Evolutionary conservation across 1,140 invertebrate genomes (phyloP).

Genomic region (Neodiprion pinetum): DNA sequence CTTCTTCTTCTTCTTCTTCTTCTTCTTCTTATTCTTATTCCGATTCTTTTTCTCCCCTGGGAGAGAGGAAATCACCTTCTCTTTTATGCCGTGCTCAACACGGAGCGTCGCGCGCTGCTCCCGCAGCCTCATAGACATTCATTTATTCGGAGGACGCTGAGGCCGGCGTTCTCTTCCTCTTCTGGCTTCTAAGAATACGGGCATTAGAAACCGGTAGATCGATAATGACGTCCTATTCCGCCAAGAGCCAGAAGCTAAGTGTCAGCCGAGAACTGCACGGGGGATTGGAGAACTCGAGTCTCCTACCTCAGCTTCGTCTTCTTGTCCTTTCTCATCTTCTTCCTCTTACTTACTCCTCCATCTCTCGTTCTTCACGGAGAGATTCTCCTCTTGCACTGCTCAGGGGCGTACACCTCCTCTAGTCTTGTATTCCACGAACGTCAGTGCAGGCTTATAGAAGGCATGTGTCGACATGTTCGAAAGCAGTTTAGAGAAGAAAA

Average conservation of each 20-base stretch:
- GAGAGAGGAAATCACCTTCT: background rate
- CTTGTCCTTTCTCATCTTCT: no score
- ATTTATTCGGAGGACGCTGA: background rate
- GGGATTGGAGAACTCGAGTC: no score
- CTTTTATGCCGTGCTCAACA: background rate
- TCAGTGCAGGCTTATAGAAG: no score
- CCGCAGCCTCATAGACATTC: background rate
- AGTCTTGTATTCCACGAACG: no score
- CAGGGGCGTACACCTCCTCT: no score
- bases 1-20: background rate
- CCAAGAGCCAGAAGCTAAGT: background rate
- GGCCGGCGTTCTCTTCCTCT: background rate
- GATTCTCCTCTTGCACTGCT: no score
- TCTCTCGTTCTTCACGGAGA: no score
- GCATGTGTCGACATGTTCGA: no score
- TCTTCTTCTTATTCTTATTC: background rate
- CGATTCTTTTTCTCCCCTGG: background rate
- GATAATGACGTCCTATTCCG: slow-evolving; percentile 7
- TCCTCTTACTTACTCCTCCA: no score
- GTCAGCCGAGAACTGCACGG: no score
- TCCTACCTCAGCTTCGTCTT: no score
- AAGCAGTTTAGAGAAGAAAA: no score
- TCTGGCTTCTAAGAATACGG: background rate
- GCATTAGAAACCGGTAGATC: slow-evolving; percentile 7
- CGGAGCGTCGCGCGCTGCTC: background rate